A percentile compares a stretch with the other conserved stretches of the same genome.
phyloP scores from a whole-genome alignment of 2,113 vertebrate species.

The Rhombomys opimus region DNA sequence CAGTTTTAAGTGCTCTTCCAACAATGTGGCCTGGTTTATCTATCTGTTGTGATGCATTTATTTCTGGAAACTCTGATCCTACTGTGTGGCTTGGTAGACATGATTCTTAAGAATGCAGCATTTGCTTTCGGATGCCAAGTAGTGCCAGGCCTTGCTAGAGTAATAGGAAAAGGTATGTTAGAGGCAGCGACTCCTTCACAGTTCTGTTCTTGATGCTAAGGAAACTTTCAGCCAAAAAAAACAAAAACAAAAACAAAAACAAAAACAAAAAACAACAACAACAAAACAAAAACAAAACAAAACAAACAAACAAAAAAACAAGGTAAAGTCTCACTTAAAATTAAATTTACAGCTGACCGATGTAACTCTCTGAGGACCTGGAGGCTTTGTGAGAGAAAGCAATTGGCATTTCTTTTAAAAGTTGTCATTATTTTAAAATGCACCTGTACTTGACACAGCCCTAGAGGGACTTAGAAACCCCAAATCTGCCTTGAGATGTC shows the following conservation, averaged over 20 bases:
- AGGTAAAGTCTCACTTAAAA: slow-evolving; percentile 32
- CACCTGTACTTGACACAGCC: not conserved
- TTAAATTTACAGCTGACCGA: not conserved
- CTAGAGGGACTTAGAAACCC: not conserved
- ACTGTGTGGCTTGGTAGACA: not conserved
- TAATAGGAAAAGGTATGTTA: not conserved
- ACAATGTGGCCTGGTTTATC: not conserved
- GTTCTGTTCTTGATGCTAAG: not conserved
- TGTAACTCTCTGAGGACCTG: not conserved
- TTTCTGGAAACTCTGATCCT: not conserved
- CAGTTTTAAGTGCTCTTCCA: not conserved
- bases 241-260: too few relatives aligned
- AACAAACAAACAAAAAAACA: not conserved
- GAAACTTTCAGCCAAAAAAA: not conserved
- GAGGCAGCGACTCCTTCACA: not conserved
- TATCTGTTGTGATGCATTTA: not conserved
- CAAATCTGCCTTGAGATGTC: not conserved
- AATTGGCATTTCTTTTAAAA: not conserved
- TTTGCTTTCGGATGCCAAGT: slow-evolving; percentile 18
- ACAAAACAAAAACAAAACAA: too few relatives aligned
- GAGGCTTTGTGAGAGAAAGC: not conserved
- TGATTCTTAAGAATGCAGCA: not conserved
- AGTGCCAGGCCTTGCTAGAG: not conserved
- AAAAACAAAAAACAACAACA: too few relatives aligned
- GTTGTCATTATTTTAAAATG: not conserved